A percentile compares a stretch with the other conserved stretches of the same genome.
These are phyloP conservation scores for Machimus atricapillus DNA, from an alignment of 2,888 invertebrate genomes.

Conservation along the genomic window DNA sequence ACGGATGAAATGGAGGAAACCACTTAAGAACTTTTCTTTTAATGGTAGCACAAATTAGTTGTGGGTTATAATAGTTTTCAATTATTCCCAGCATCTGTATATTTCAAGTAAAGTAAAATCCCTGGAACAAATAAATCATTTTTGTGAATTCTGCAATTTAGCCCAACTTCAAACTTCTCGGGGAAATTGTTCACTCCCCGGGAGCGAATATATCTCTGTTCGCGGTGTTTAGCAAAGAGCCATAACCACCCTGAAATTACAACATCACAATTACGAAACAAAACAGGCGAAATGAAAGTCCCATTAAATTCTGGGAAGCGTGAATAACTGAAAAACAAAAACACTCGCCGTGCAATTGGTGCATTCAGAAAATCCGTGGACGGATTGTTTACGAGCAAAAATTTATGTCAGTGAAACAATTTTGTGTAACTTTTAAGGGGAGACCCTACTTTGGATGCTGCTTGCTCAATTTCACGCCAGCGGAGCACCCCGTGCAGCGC, in stretches of 20 bases:
- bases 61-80: not conserved
- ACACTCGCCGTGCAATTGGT: not conserved
- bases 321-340: not conserved
- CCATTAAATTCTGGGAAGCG: not conserved
- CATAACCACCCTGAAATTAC: not conserved
- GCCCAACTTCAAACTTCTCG: not conserved
- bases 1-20: not conserved
- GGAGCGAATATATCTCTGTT: not conserved
- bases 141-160: not conserved
- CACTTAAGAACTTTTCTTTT: not conserved
- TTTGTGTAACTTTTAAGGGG: not conserved
- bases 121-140: not conserved
- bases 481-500: not conserved
- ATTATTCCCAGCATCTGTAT: not conserved
- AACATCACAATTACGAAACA: not conserved
- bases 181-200: not conserved
- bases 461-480: not conserved
- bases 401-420: conserved; percentile 21
- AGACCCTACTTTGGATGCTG: not conserved
- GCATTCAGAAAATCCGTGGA: not conserved
- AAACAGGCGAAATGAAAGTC: not conserved
- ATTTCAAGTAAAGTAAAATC: not conserved
- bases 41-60: not conserved
- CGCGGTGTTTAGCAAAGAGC: not conserved
- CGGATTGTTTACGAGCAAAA: conserved; percentile 7